Conservation (phyloP, 1,140 invertebrate species). For the Drosophila funebris region DNA sequence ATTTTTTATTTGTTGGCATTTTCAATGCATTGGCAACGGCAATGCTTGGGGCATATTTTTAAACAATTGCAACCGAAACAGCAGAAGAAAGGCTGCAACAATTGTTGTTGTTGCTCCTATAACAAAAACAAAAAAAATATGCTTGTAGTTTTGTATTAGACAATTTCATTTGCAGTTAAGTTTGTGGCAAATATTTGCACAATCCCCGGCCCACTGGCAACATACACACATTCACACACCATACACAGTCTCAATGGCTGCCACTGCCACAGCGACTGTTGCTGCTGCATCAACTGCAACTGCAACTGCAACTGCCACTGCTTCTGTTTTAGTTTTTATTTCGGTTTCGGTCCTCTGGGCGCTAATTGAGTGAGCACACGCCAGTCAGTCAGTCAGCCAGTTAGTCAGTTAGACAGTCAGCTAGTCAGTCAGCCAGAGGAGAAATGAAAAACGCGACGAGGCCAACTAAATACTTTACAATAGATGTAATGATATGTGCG, state of each 20-base stretch:
- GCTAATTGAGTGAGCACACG: slow-evolving; percentile 81
- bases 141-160: slow-evolving; percentile 44
- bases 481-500: slow-evolving; percentile 46
- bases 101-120: slow-evolving; percentile 38
- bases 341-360: slow-evolving; percentile 75
- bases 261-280: slow-evolving; percentile 3
- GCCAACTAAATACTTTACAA: slow-evolving; percentile 54
- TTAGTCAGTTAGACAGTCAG: slow-evolving; percentile 26
- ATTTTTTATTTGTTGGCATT: slow-evolving; percentile 50
- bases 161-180: slow-evolving; percentile 77
- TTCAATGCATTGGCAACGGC: slow-evolving; percentile 44
- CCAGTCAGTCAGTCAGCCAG: slow-evolving; percentile 34
- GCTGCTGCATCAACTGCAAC: slow-evolving; percentile 32
- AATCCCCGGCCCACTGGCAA: slow-evolving; percentile 63
- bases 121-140: slow-evolving; percentile 9
- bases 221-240: not conserved
- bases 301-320: slow-evolving; percentile 23
- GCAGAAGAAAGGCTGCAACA: slow-evolving; percentile 41
- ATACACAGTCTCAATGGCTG: slow-evolving; percentile 14
- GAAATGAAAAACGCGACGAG: slow-evolving; percentile 79
- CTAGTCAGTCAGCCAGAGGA: slow-evolving; percentile 54
- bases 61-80: slow-evolving; percentile 31
- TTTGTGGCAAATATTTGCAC: slow-evolving; percentile 73
- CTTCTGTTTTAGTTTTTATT: slow-evolving; percentile 47
- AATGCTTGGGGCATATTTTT: slow-evolving; percentile 50